Conservation (phyloP, 2,113 vertebrate species). For the Aptenodytes forsteri region DNA sequence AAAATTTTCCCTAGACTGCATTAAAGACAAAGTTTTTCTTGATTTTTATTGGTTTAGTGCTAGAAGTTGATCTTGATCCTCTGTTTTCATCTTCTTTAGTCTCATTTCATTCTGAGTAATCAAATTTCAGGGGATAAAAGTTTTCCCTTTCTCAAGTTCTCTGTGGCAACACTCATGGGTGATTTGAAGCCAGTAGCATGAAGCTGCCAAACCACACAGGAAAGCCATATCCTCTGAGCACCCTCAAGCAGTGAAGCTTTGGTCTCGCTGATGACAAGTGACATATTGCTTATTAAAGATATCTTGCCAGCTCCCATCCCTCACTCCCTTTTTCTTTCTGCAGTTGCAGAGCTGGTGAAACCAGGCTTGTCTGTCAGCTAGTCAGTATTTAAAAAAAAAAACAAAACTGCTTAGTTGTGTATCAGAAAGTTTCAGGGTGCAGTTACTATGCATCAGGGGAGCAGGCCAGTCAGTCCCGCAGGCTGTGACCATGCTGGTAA, state of each 20-base stretch:
- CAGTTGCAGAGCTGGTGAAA: neutral
- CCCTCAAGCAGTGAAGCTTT: neutral
- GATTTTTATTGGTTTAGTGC: neutral
- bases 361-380: neutral
- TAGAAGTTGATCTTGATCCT: neutral
- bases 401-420: neutral
- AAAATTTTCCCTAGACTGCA: neutral
- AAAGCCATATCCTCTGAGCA: neutral
- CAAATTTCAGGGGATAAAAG: neutral
- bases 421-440: neutral
- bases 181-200: neutral
- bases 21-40: neutral
- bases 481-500: no score
- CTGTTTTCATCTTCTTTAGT: neutral
- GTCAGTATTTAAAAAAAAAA: neutral
- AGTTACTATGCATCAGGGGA: neutral
- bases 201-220: neutral
- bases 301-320: neutral
- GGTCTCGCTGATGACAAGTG: neutral
- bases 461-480: neutral
- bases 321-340: neutral
- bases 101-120: neutral
- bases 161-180: neutral
- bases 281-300: neutral
- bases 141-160: neutral